Base-by-base conservation (phyloP, 2,113 vertebrate genomes). In the Mesocricetus auratus region DNA sequence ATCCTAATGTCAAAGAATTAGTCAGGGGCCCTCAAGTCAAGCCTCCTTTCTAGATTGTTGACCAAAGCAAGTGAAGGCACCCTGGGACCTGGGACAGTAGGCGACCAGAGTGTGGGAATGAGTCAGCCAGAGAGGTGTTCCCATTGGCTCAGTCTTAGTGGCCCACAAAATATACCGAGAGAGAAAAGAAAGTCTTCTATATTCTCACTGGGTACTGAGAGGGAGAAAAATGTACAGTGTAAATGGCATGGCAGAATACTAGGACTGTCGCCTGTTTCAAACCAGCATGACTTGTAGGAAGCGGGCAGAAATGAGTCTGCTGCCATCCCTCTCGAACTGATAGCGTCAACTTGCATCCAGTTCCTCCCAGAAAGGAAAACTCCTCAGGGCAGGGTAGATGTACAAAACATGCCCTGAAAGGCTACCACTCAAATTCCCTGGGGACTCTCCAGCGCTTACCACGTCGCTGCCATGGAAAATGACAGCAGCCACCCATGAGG, bases 381-480 rank as follows among this genome's bases (percentile, higher is more conserved):
- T 74, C 89, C 86, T 68, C 71, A 86, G 93, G 81, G 81, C 66
- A 92, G 88, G 39, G 73, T 7, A 29, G 69, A 85, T 71, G 36
- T 45, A 93, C 79, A 81, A 90, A 82, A 71, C 53, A 66, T 24
- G 85, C 26, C 91, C 86, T 94, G 69, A 90, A 95, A 94, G 73
- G 62, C 74, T 10, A 42, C 64, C 71, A 42, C 85, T 77, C 71
- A 95, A 93, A 75, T 66, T 50, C 24, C 62, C 33, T 3, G 87
- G 58, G 64, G 74, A 71, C 33, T 81, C 56, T 88, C 42, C n/a
- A 53, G 33, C 2, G 8, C 21, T 77, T 56, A 73, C 66, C 88
- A 75, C 6, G 10, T 69, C 19, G n/a, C 69, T 60, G 29, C 53
- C 2, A 0, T 22, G 39, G 94, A 86, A 68, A 95, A 82, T 22